phyloP scores from a whole-genome alignment of 2,888 invertebrate genomes.

The Laothoe populi region DNA sequence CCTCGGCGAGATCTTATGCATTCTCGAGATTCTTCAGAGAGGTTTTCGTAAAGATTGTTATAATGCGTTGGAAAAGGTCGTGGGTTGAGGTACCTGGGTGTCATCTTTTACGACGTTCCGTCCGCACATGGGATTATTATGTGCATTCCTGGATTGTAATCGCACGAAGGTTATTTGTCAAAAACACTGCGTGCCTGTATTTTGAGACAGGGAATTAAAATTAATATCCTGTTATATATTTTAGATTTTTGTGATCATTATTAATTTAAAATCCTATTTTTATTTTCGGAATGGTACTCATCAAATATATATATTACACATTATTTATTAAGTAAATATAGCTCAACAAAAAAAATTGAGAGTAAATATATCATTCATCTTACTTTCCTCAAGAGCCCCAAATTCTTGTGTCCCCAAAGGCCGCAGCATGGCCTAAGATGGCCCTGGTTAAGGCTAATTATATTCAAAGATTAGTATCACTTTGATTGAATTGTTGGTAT shows the following conservation, averaged over 20 bases:
- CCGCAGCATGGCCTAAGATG: background rate
- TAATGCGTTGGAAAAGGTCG: constrained; percentile 1
- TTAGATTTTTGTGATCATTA: too few relatives aligned
- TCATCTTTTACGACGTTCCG: constrained; percentile 3
- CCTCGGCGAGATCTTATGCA: constrained; percentile 15
- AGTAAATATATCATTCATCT: too few relatives aligned
- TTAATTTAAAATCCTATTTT: too few relatives aligned
- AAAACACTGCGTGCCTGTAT: background rate
- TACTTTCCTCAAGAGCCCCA: too few relatives aligned
- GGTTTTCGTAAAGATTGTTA: constrained; percentile 20
- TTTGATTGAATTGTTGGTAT: background rate
- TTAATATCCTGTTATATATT: too few relatives aligned
- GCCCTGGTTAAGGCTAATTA: background rate
- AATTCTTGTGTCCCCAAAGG: too few relatives aligned
- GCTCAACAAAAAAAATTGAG: too few relatives aligned
- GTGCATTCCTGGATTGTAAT: constrained; percentile 3
- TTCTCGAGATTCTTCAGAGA: constrained; percentile 22
- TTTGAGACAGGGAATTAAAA: too few relatives aligned
- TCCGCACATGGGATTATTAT: background rate
- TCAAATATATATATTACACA: too few relatives aligned
- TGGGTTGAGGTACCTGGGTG: constrained; percentile 11
- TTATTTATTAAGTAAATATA: too few relatives aligned
- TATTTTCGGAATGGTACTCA: too few relatives aligned
- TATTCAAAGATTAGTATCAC: background rate
- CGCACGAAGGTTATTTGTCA: background rate